Evolutionary conservation across 2,888 invertebrate genomes (phyloP).

Genomic region (Cheilosia vernalis): DNA sequence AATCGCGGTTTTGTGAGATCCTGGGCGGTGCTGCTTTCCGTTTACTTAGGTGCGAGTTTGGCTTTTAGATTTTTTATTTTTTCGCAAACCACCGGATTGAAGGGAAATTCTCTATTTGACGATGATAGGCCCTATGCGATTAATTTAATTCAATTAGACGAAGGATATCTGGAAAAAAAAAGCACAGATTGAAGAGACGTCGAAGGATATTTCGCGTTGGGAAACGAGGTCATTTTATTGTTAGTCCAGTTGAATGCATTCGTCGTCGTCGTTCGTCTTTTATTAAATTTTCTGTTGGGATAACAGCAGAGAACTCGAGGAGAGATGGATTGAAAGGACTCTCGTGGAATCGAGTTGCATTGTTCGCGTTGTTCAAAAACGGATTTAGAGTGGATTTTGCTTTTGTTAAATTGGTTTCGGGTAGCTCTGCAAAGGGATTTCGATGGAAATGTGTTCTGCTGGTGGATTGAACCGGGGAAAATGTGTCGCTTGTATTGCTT

Average conservation of each 20-base stretch:
- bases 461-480: conserved; percentile 6
- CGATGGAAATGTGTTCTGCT: conserved; percentile 45
- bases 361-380: conserved; percentile 30
- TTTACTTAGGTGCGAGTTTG: conserved; percentile 33
- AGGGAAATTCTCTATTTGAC: conserved; percentile 45
- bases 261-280: conserved; percentile 47
- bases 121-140: conserved; percentile 63
- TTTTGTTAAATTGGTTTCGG: conserved; percentile 29
- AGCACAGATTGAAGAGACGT: neutral
- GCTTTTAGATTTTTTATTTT: neutral
- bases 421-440: conserved; percentile 21
- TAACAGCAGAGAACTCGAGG: conserved; percentile 10
- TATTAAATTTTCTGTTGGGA: conserved; percentile 66
- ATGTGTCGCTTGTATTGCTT: conserved; percentile 53
- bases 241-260: conserved; percentile 52
- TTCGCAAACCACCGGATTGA: conserved; percentile 39
- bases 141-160: conserved; percentile 70
- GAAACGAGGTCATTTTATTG: conserved; percentile 70
- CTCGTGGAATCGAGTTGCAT: conserved; percentile 21
- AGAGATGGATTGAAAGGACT: conserved; percentile 15
- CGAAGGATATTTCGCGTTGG: conserved; percentile 17
- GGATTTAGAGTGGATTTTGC: conserved; percentile 50
- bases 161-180: conserved; percentile 46
- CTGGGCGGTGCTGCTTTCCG: conserved; percentile 1
- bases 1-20: conserved; percentile 77